phyloP scores from a whole-genome alignment of 2,888 invertebrate genomes.

The Priocnemis perturbator region DNA sequence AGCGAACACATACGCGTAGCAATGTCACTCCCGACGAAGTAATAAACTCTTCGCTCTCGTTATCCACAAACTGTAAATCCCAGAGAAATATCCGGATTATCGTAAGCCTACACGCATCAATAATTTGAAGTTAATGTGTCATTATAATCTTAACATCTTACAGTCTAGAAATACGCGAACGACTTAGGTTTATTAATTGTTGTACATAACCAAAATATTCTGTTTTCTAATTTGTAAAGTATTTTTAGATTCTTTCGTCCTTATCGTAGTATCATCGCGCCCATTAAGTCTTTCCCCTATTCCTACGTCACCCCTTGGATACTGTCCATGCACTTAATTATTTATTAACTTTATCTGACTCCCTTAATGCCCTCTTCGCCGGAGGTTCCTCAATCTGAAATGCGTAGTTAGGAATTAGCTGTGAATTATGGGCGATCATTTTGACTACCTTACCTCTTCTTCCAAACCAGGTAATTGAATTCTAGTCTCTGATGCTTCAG shows the following conservation, averaged over 20 bases:
- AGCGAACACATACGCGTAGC: slow-evolving; percentile 31
- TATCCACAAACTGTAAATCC: slow-evolving; percentile 33
- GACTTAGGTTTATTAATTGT: slow-evolving; percentile 72
- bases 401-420: background rate
- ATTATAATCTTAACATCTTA: slow-evolving; percentile 67
- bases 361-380: slow-evolving; percentile 71
- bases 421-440: slow-evolving; percentile 1
- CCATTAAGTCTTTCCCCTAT: slow-evolving; percentile 57
- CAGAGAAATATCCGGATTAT: slow-evolving; percentile 35
- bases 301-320: slow-evolving; percentile 41
- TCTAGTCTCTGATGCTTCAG: slow-evolving; percentile 88
- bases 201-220: slow-evolving; percentile 74
- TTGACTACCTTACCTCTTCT: slow-evolving; percentile 74
- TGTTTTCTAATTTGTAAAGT: slow-evolving; percentile 73
- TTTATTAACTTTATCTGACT: slow-evolving; percentile 73
- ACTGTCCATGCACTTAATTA: slow-evolving; percentile 66
- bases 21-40: slow-evolving; percentile 20
- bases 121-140: slow-evolving; percentile 59
- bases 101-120: slow-evolving; percentile 55
- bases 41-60: slow-evolving; percentile 35
- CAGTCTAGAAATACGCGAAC: slow-evolving; percentile 70
- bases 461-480: slow-evolving; percentile 85
- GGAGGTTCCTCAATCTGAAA: slow-evolving; percentile 73
- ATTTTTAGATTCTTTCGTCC: slow-evolving; percentile 63
- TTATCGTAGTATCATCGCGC: slow-evolving; percentile 59